phyloP scores from a whole-genome alignment of 35 echinoderm and acorn worm genomes.

The Apostichopus japonicus region DNA sequence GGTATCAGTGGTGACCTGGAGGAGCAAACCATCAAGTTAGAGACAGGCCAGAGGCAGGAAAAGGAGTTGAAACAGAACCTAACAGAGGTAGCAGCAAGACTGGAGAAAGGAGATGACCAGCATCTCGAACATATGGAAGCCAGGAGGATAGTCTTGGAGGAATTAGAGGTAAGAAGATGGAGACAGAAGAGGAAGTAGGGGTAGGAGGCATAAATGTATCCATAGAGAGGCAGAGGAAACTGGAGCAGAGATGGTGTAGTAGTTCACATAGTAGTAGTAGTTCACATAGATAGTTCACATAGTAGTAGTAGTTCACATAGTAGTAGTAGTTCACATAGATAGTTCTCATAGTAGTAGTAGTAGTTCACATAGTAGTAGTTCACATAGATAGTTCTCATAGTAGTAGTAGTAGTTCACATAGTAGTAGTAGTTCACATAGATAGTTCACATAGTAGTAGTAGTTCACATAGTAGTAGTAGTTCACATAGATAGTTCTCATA shows the following conservation, averaged over 20 bases:
- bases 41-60: constrained; percentile 89
- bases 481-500: not conserved
- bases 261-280: not conserved
- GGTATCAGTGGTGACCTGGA: constrained; percentile 81
- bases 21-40: constrained; percentile 84
- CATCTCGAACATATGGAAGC: constrained; percentile 84
- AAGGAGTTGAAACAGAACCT: constrained; percentile 71
- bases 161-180: constrained; percentile 68
- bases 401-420: no score
- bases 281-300: not conserved
- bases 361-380: not conserved
- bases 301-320: no score
- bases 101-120: constrained; percentile 54
- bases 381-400: not conserved
- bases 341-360: not conserved
- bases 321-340: not conserved
- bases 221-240: not conserved
- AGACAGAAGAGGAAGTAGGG: not conserved
- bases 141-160: constrained; percentile 59
- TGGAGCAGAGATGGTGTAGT: not conserved
- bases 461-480: not conserved
- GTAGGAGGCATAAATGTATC: not conserved
- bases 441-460: no score
- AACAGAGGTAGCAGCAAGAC: constrained; percentile 64
- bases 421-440: no score